phyloP scores from a whole-genome alignment of 2,888 invertebrate genomes.

The Synergus laeviventris region DNA sequence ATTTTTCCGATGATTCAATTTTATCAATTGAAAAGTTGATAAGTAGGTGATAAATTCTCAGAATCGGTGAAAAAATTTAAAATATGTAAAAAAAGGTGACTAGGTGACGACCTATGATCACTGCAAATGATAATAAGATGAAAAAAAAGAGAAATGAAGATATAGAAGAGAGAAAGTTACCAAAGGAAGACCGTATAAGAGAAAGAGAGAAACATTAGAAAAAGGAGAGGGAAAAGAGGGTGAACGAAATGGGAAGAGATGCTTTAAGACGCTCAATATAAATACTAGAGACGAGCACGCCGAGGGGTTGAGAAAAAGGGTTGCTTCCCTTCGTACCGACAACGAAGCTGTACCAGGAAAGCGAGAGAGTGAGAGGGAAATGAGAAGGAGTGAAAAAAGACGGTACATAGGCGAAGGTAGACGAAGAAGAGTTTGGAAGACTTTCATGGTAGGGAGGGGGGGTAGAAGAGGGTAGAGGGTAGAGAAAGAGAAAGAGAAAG shows the following conservation, averaged over 20 bases:
- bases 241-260: conserved; percentile 62
- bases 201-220: conserved; percentile 40
- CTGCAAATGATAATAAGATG: conserved; percentile 18
- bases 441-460: too few species aligned
- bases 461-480: conserved; percentile 43
- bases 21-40: too few species aligned
- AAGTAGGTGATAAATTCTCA: too few species aligned
- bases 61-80: too few species aligned
- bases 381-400: conserved; percentile 55
- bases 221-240: conserved; percentile 49
- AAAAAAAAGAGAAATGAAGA: conserved; percentile 37
- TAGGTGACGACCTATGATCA: not conserved
- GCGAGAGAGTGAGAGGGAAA: conserved; percentile 50
- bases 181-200: not conserved
- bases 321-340: conserved; percentile 73
- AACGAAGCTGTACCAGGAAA: conserved; percentile 58
- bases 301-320: conserved; percentile 74
- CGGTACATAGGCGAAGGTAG: conserved; percentile 51
- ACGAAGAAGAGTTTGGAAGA: conserved; percentile 43
- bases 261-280: conserved; percentile 76
- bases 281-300: conserved; percentile 64
- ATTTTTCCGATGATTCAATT: too few species aligned
- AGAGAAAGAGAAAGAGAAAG: conserved; percentile 52
- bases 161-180: conserved; percentile 25
- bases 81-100: too few species aligned